phyloP scores from a whole-genome alignment of 2,888 invertebrate species.

The Lamellibrachia columna region DNA sequence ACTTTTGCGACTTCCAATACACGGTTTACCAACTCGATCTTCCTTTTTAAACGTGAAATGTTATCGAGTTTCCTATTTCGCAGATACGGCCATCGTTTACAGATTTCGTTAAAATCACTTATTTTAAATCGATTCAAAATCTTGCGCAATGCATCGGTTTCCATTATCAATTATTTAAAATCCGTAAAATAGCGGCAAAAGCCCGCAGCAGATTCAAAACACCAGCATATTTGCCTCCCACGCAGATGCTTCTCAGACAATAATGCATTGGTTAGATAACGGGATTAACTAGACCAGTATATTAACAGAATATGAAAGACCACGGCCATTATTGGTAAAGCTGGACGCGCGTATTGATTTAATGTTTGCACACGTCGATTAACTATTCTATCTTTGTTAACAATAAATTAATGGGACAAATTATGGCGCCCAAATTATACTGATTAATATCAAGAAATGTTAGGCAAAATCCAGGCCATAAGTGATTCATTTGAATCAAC shows the following conservation, averaged over 20 bases:
- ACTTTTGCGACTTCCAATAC: neutral
- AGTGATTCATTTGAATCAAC: too few species aligned
- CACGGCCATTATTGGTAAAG: too few species aligned
- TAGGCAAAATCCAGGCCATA: too few species aligned
- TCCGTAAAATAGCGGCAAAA: neutral
- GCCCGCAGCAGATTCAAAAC: neutral
- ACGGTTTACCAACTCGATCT: neutral
- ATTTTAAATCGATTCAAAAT: slow-evolving; percentile 16
- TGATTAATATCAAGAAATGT: too few species aligned
- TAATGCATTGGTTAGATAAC: neutral
- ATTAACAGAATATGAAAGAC: too few species aligned
- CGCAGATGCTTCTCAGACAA: neutral
- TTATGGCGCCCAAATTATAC: too few species aligned
- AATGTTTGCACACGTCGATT: too few species aligned
- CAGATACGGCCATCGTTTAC: neutral
- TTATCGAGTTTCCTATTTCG: slow-evolving; percentile 10
- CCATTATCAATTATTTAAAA: neutral
- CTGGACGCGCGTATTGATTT: too few species aligned
- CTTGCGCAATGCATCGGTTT: neutral
- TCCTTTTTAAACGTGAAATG: slow-evolving; percentile 1
- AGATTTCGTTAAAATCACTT: slow-evolving; percentile 8
- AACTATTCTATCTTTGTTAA: too few species aligned
- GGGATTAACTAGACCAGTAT: too few species aligned
- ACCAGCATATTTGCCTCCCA: neutral
- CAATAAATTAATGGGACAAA: too few species aligned